phyloP scores from a whole-genome alignment of 2,113 vertebrate genomes.

The Bathybates hornii region DNA sequence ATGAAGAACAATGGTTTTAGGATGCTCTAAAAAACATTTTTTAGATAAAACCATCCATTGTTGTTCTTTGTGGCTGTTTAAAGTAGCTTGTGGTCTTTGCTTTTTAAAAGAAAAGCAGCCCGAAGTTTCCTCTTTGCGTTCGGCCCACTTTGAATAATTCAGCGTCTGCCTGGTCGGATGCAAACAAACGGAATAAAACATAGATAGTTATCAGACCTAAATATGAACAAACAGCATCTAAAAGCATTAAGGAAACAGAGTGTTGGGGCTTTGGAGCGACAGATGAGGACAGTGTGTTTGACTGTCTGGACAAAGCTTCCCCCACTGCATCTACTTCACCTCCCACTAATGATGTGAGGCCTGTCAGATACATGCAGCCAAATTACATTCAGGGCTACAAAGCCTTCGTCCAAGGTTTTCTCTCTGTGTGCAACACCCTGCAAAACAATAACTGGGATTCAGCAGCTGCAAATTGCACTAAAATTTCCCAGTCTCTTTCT shows the following conservation, averaged over 20 bases:
- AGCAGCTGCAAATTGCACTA: conserved; percentile 68
- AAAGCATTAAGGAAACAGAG: conserved; percentile 22
- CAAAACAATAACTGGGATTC: conserved; percentile 61
- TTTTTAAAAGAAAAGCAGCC: background rate
- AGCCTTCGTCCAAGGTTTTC: conserved; percentile 33
- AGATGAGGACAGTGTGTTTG: conserved; percentile 43
- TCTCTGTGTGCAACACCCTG: conserved; percentile 29
- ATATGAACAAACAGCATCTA: conserved; percentile 60
- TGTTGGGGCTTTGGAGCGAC: conserved; percentile 14
- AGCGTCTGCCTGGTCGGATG: conserved; percentile 26
- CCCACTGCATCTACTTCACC: background rate
- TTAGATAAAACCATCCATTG: background rate
- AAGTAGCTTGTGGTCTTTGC: background rate
- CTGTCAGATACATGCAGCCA: conserved; percentile 46
- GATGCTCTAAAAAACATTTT: background rate
- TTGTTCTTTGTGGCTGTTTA: background rate
- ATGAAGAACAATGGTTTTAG: background rate
- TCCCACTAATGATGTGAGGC: conserved; percentile 41
- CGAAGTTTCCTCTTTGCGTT: conserved; percentile 33
- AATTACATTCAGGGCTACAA: conserved; percentile 57
- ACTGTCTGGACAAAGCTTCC: conserved; percentile 24
- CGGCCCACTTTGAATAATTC: conserved; percentile 50
- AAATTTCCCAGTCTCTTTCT: conserved; percentile 58
- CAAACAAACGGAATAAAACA: conserved; percentile 62
- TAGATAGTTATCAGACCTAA: conserved; percentile 46